Conservation (phyloP, 1,140 invertebrate genomes). For the Micrasema longulum region DNA sequence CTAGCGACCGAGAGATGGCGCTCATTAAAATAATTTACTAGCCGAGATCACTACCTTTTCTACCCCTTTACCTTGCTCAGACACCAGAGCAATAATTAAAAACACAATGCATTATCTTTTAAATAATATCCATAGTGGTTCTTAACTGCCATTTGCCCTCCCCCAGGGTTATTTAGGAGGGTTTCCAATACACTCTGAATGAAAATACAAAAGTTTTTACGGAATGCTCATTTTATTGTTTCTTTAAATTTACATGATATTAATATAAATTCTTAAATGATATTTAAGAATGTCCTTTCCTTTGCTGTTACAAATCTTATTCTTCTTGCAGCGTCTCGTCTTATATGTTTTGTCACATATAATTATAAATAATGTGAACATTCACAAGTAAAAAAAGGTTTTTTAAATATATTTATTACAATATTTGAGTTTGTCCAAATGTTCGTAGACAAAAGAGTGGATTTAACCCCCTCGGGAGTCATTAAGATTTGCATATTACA, state of each 20-base stretch:
- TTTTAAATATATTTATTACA: too few species aligned
- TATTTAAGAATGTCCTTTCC: background rate
- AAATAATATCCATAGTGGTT: conserved; percentile 41
- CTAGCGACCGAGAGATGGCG: conserved; percentile 49
- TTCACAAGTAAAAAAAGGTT: too few species aligned
- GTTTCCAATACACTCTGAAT: conserved; percentile 16
- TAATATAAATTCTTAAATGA: background rate
- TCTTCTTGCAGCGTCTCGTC: too few species aligned
- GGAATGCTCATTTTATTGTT: background rate
- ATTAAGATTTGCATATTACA: too few species aligned
- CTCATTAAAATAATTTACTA: conserved; percentile 52
- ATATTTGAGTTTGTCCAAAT: too few species aligned
- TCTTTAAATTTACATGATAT: background rate
- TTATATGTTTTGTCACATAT: too few species aligned
- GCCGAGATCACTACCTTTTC: conserved; percentile 46
- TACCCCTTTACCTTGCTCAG: conserved; percentile 28
- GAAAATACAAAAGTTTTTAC: conserved; percentile 14
- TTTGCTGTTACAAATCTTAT: background rate
- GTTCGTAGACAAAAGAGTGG: too few species aligned
- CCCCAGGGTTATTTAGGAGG: background rate
- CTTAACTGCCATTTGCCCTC: conserved; percentile 7
- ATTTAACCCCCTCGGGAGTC: too few species aligned
- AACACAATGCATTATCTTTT: conserved; percentile 51
- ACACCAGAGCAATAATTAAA: conserved; percentile 39
- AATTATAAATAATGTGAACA: too few species aligned